Evolutionary conservation across 2,113 vertebrate genomes (phyloP), one percentile per base, ranked within the genome.

Genomic region (Labeo catla): DNA sequence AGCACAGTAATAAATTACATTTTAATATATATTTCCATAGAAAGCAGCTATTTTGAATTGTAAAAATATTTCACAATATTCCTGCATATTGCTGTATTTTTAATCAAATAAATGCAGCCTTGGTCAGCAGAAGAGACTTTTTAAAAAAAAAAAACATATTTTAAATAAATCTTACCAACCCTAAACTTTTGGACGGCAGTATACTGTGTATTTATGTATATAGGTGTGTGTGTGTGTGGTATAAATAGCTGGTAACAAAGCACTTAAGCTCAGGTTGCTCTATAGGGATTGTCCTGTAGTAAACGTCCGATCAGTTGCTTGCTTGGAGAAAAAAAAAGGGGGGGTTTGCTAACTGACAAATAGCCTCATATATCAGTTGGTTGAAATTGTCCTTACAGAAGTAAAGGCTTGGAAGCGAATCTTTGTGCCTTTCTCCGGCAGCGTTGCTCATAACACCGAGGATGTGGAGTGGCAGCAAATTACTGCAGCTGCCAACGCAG

Each of bases 401-500:
- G n/a, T 50, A 23, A 76, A 50, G 47, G n/a, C 47, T 76, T 76
- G n/a, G 45, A 21, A 23, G 45, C 4, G 47, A 50, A 49, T 76
- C 73, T 47, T 76, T 76, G 73, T 76, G 73, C 73, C 15, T 16
- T 45, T 73, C 43, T 45, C 39, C 4, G 16, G 19, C 9, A 73
- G 16, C 16, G 39, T 76, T 76, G 7, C 73, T 76, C 73, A 50
- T 45, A 76, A 76, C 39, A 74, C 43, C 45, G 39, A 73, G 39
- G 70, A 73, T 73, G 16, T 73, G 70, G 39, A 50, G 73, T 76
- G 73, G 73, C 73, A 76, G 73, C 21, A 50, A 76, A 50, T 76
- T 50, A 76, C 73, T 49, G 73, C 11, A 19, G 45, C 21, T 76
- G 73, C 73, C 73, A 76, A 50, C 73, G n/a, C 73, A 50, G 45